Evolutionary conservation across 2,113 vertebrate genomes (phyloP).

Genomic region (Carettochelys insculpta): DNA sequence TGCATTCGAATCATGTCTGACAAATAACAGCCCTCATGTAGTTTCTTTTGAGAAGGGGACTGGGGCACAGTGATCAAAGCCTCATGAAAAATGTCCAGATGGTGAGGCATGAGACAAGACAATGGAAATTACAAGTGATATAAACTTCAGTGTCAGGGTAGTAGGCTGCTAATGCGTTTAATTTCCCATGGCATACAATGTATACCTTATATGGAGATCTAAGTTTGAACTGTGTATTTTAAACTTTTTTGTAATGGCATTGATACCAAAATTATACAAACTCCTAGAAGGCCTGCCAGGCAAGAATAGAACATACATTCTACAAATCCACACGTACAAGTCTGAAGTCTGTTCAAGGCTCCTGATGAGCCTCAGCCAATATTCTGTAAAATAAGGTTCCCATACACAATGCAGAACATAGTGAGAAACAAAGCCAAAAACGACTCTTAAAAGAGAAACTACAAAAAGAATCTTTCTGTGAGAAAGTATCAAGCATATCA

Average conservation of each 20-base stretch:
- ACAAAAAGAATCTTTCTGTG: neutral
- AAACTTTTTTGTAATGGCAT: neutral
- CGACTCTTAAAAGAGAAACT: neutral
- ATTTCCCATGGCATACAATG: neutral
- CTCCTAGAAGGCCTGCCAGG: neutral
- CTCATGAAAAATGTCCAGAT: neutral
- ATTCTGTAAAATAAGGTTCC: neutral
- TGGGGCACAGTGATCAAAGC: neutral
- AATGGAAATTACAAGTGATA: neutral
- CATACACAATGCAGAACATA: neutral
- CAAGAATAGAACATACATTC: neutral
- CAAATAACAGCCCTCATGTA: neutral
- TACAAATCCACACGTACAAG: neutral
- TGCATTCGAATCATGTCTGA: neutral
- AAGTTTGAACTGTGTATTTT: neutral
- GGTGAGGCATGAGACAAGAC: neutral
- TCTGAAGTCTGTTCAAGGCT: neutral
- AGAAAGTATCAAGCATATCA: neutral
- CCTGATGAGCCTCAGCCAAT: neutral
- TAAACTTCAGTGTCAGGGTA: neutral
- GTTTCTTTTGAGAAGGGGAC: neutral
- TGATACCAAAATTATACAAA: neutral
- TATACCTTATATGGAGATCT: constrained; percentile 20
- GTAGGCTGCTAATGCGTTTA: neutral
- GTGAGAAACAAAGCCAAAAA: neutral